Percentiles rank a stretch among this genome's conserved stretches.
These are phyloP conservation scores for Acronicta alni DNA, from an alignment of 2,888 invertebrate genomes.

Conservation along the genomic window DNA sequence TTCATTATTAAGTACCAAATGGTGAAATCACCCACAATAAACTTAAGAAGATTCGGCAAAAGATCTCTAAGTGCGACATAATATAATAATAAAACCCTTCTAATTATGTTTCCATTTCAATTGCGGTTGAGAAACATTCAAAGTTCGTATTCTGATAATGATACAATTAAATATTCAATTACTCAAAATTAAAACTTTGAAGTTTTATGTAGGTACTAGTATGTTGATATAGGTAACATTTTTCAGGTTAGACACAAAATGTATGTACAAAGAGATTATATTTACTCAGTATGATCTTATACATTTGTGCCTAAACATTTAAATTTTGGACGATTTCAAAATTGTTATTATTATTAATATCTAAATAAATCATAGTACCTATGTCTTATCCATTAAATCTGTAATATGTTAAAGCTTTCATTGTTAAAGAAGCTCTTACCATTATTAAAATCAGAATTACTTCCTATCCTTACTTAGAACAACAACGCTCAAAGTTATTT, in stretches of 20 bases:
- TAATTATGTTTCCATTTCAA: conserved; percentile 13
- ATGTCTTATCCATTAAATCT: background rate
- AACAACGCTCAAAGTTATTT: conserved; percentile 1
- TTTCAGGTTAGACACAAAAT: conserved; percentile 30
- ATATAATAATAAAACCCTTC: background rate
- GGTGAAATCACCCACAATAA: background rate
- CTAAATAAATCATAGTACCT: background rate
- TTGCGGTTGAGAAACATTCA: conserved; percentile 11
- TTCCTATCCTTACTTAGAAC: background rate
- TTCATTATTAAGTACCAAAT: conserved; percentile 9
- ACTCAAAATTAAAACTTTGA: conserved; percentile 5
- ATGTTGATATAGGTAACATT: conserved; percentile 14
- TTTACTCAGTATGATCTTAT: no score
- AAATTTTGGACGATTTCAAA: background rate
- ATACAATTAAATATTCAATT: conserved; percentile 7
- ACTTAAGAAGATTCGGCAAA: background rate
- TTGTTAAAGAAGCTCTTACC: background rate
- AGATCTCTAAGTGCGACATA: background rate
- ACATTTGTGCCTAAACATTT: no score
- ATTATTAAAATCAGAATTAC: background rate
- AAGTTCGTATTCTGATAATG: background rate
- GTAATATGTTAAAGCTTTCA: background rate
- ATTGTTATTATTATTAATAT: background rate
- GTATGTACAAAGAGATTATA: background rate
- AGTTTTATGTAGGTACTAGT: background rate